These are phyloP conservation scores for Eupithecia inturbata DNA, from an alignment of 2,888 invertebrate genomes.

Conservation along the genomic window DNA sequence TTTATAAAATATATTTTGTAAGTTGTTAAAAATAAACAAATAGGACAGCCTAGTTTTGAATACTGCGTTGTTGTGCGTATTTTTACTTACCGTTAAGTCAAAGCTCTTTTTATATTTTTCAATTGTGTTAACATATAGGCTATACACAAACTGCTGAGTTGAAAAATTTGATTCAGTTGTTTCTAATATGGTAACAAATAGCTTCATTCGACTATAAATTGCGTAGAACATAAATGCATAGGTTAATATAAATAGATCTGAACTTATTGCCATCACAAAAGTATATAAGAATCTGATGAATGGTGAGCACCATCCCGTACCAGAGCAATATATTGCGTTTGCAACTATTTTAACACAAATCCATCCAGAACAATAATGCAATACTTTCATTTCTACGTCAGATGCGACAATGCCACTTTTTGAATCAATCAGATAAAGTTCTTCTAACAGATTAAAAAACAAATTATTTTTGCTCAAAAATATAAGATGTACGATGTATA, in stretches of 20 bases:
- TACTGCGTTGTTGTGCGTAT: neutral
- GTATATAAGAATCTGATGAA: accelerated
- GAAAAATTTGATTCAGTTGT: neutral
- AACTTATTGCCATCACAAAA: neutral
- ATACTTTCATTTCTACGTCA: neutral
- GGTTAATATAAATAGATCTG: neutral
- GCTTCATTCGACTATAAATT: neutral
- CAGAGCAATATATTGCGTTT: neutral
- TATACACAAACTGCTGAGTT: neutral
- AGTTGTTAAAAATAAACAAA: neutral
- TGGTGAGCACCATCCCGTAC: neutral
- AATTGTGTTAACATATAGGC: neutral
- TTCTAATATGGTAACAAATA: neutral
- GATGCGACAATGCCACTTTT: neutral
- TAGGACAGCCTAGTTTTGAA: neutral
- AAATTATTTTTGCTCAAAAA: neutral
- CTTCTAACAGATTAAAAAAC: neutral
- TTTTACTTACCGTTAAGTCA: neutral
- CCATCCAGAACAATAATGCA: neutral
- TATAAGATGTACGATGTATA: neutral
- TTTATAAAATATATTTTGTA: neutral
- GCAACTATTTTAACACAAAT: neutral
- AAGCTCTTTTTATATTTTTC: neutral
- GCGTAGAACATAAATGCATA: neutral
- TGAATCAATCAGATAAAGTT: neutral